Percentiles rank a stretch among this genome's conserved stretches.
Conservation (phyloP, 2,888 invertebrate genomes). For the Arge pagana region DNA sequence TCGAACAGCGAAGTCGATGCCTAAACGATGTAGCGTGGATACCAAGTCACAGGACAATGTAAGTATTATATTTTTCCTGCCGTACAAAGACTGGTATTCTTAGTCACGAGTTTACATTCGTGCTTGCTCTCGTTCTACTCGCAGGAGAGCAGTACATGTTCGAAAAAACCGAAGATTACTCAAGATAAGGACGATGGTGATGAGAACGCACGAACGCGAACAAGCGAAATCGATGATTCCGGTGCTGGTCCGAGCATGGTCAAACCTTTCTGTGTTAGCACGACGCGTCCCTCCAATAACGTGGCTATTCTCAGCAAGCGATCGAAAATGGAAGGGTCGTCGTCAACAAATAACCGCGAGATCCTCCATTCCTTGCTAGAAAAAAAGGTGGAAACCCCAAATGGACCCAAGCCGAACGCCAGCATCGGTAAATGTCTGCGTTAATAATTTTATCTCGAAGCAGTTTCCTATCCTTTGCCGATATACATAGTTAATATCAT, state of each 20-base stretch:
- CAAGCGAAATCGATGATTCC: no score
- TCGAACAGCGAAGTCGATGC: conserved; percentile 26
- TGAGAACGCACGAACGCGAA: no score
- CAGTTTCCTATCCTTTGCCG: not conserved
- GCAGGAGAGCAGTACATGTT: no score
- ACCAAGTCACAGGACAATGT: conserved; percentile 31
- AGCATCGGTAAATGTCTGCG: conserved; percentile 17
- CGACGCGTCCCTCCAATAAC: conserved; percentile 37
- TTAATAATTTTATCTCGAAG: not conserved
- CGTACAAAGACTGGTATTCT: not conserved
- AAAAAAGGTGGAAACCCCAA: conserved; percentile 15
- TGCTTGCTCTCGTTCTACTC: no score
- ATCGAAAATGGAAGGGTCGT: conserved; percentile 43
- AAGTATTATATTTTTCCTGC: conserved; percentile 16
- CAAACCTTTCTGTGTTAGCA: no score
- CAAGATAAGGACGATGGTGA: no score
- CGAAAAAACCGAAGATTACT: no score
- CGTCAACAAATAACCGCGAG: conserved; percentile 16
- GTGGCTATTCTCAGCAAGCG: conserved; percentile 47
- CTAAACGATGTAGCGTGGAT: conserved; percentile 21
- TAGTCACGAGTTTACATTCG: no score
- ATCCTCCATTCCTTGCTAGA: conserved; percentile 14
- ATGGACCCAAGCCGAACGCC: no score
- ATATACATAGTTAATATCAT: not conserved
- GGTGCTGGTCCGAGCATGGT: conserved; percentile 12